Evolutionary conservation across 2,797 vertebrate genomes (phyloP).

Genomic region (Typhlichthys subterraneus): DNA sequence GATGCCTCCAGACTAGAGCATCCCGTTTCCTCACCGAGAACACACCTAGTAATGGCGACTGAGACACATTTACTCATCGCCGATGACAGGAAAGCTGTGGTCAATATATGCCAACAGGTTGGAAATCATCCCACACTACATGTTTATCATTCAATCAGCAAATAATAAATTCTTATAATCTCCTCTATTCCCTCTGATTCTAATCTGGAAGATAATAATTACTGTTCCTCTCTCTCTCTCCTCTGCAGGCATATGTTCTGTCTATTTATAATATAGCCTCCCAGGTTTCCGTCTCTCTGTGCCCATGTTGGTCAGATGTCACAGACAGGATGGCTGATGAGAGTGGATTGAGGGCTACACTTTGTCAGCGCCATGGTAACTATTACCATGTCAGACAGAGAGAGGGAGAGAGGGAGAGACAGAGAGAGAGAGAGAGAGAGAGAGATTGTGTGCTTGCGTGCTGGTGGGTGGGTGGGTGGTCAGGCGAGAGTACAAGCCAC

Average conservation of each 20-base stretch:
- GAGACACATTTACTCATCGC: constrained; percentile 11
- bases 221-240: neutral
- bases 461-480: too few species aligned
- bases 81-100: neutral
- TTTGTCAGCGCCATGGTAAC: constrained; percentile 72
- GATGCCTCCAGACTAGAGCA: constrained; percentile 28
- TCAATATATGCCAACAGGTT: constrained; percentile 9
- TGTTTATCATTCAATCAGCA: constrained; percentile 9
- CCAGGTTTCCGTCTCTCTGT: neutral
- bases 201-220: neutral
- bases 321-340: constrained; percentile 57
- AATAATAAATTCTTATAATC: neutral
- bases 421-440: constrained; percentile 26
- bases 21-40: neutral
- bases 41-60: constrained; percentile 50
- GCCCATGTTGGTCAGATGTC: constrained; percentile 44
- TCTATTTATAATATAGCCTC: neutral
- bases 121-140: neutral
- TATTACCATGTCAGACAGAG: constrained; percentile 35
- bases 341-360: constrained; percentile 59
- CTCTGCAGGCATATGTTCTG: neutral
- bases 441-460: neutral
- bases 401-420: constrained; percentile 21
- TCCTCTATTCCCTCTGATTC: neutral
- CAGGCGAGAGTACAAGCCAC: neutral